Conservation (phyloP, 2,113 vertebrate species). For the Salvator merianae region DNA sequence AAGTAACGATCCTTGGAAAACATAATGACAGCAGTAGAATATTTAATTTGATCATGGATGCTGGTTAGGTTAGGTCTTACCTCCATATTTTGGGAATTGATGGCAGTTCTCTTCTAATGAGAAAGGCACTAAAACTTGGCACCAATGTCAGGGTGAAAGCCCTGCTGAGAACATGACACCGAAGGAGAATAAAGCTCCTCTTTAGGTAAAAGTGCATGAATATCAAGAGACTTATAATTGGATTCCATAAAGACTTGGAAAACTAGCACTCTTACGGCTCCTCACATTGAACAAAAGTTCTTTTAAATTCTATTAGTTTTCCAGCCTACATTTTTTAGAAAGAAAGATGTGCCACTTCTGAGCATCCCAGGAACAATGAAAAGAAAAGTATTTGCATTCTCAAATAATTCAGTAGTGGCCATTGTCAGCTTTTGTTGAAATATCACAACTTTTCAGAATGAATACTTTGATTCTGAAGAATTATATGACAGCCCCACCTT, state of each 20-base stretch:
- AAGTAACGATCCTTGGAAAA: slow-evolving; percentile 10
- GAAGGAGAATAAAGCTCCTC: slow-evolving; percentile 71
- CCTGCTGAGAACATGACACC: slow-evolving; percentile 79
- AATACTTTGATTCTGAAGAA: slow-evolving; percentile 79
- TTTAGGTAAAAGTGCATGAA: slow-evolving; percentile 75
- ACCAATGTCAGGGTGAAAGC: slow-evolving; percentile 66
- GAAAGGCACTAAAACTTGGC: slow-evolving; percentile 71
- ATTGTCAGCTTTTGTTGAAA: slow-evolving; percentile 81
- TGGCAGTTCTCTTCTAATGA: slow-evolving; percentile 70
- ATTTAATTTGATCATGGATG: neutral
- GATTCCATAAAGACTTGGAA: slow-evolving; percentile 79
- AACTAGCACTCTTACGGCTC: slow-evolving; percentile 77
- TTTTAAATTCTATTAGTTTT: slow-evolving; percentile 82
- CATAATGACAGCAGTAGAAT: slow-evolving; percentile 6
- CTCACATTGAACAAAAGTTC: slow-evolving; percentile 76
- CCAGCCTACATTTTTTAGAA: slow-evolving; percentile 79
- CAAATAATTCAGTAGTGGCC: slow-evolving; percentile 78
- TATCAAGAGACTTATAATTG: slow-evolving; percentile 80
- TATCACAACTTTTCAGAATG: slow-evolving; percentile 77
- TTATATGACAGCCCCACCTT: slow-evolving; percentile 75
- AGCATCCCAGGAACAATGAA: slow-evolving; percentile 78
- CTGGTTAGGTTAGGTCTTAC: neutral
- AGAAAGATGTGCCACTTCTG: slow-evolving; percentile 78
- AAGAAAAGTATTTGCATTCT: slow-evolving; percentile 79
- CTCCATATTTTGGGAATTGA: slow-evolving; percentile 48